Base-by-base conservation (phyloP, 2,888 invertebrate genomes). In the Oscheius sp. region DNA sequence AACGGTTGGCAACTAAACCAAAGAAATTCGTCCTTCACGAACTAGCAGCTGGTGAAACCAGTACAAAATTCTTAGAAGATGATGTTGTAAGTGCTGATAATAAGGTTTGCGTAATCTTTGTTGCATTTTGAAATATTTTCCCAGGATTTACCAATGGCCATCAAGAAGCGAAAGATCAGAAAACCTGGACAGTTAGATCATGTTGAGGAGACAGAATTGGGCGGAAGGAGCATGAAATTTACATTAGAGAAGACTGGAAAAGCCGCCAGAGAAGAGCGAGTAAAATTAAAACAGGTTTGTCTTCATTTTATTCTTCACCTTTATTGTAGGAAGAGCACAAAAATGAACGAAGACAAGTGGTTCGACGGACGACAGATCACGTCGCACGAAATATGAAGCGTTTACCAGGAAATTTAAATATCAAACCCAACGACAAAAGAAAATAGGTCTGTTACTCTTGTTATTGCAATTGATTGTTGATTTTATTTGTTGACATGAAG, bases 151-250 rank as follows among this genome's bases (percentile, higher is more conserved):
- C 52, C 63, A 0, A 71, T 72, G 75, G 70, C 71, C 6, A 66
- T 75, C 4, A 73, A 73, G 10, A 71, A 65, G 31, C 52, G 71
- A 1, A 64, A 50, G 23, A 33, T 45, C 31, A 48, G 48, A 58
- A 74, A 58, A 58, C 63, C 53, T n/a, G 69, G 55, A n/a, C 63
- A 48, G 12, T 20, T 52, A 37, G 69, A 72, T 33, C 46, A 69
- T 12, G 67, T 68, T 6, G 73, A 70, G 27, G 80, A 72, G 33
- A 74, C 75, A 15, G 75, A 80, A 5, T 84, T 83, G 66, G 84
- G 84, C 23, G 82, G 81, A 33, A 76, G 80, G 45, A 74, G 78
- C 37, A 76, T 83, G 71, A 78, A 82, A 29, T 84, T 83, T 72
- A 76, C 71, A 1, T 69, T 76, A 52, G 69, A 69, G 27, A 76